Percentiles rank a stretch among this genome's conserved stretches.
Evolutionary conservation across 2,113 vertebrate species (phyloP).

Genomic region (Formicarius rufipectus): DNA sequence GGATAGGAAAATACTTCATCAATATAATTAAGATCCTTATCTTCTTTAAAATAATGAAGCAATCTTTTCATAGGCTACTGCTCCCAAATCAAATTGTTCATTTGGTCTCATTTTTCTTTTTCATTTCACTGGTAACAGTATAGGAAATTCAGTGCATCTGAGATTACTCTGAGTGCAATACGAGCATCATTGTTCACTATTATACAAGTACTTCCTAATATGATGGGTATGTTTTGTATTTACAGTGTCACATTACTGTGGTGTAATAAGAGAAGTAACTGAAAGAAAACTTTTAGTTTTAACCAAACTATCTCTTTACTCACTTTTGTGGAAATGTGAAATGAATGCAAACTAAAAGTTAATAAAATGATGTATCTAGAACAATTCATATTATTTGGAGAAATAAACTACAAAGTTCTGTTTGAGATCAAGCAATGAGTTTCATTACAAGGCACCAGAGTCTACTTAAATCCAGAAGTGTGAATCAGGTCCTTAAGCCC

Average conservation of each 20-base stretch:
- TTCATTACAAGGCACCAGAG: background rate
- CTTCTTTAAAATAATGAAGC: background rate
- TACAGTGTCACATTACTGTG: background rate
- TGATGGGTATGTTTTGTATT: background rate
- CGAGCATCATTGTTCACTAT: background rate
- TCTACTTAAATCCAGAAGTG: background rate
- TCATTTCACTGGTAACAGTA: background rate
- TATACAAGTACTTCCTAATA: background rate
- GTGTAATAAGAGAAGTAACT: slow-evolving; percentile 37
- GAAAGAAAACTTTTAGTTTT: slow-evolving; percentile 22
- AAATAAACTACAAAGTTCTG: background rate
- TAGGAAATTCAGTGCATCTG: background rate
- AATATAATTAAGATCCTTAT: background rate
- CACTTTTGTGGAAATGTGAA: slow-evolving; percentile 15
- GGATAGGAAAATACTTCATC: background rate
- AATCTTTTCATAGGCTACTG: background rate
- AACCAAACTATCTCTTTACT: slow-evolving; percentile 20
- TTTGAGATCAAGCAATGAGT: background rate
- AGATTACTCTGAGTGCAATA: background rate
- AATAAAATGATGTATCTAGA: background rate
- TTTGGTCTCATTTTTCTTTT: background rate
- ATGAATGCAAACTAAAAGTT: background rate
- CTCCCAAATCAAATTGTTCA: background rate
- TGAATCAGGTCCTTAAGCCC: background rate
- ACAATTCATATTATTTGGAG: background rate